phyloP scores from a whole-genome alignment of 2,113 vertebrate species.

The Tonatia bakeri region DNA sequence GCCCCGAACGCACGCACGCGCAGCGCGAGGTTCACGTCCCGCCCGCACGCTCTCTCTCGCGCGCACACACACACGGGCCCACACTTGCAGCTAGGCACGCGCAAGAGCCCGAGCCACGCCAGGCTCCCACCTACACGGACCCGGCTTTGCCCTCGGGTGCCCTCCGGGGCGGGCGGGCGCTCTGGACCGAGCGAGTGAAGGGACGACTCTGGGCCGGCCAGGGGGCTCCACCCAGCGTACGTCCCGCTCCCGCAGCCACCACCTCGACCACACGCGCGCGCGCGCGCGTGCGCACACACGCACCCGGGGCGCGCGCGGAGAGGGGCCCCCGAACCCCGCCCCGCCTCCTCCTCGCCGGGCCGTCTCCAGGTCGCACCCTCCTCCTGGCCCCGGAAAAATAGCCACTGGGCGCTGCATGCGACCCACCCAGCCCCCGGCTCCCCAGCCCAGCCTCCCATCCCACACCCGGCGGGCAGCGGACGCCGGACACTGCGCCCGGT shows the following conservation, averaged over 20 bases:
- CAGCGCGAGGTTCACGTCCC: neutral
- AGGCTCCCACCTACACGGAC: neutral
- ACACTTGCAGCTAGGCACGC: conserved; percentile 51
- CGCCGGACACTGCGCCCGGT: neutral
- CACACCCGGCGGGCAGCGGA: neutral
- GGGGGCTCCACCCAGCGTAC: conserved; percentile 49
- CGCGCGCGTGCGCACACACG: neutral
- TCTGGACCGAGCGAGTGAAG: neutral
- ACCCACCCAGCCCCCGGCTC: neutral
- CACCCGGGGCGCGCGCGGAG: neutral
- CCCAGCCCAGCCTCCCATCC: conserved; percentile 50
- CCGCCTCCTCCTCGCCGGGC: conserved; percentile 73
- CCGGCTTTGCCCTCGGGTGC: conserved; percentile 26
- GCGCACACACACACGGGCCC: neutral
- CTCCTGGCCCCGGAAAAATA: conserved; percentile 6
- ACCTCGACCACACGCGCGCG: conserved; percentile 1
- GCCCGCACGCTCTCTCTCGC: neutral
- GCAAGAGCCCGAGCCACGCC: neutral
- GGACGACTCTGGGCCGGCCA: neutral
- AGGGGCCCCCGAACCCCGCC: neutral
- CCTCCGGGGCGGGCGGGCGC: conserved; percentile 25
- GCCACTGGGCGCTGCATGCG: conserved; percentile 27
- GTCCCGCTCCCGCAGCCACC: neutral
- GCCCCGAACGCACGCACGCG: conserved; percentile 43
- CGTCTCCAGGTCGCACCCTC: conserved; percentile 66